Base-by-base conservation (phyloP, 1,140 invertebrate genomes). In the Leptinotarsa undecemlineata region DNA sequence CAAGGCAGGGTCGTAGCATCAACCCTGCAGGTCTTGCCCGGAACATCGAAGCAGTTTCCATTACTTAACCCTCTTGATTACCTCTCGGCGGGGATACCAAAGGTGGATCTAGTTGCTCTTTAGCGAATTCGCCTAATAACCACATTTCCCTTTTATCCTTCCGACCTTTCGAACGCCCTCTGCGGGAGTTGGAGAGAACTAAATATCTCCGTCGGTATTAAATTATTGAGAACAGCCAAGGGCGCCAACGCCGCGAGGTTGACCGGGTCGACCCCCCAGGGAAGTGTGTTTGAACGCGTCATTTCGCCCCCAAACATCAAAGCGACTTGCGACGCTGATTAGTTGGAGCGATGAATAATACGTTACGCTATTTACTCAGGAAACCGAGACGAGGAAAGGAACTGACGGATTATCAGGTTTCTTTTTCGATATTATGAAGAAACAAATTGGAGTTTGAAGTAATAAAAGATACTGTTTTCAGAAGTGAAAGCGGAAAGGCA, bases 101-200 rank as follows among this genome's bases (percentile, higher is more conserved):
- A 57, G 51, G 51, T 57, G 51, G 51, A 19, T 57, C 51, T 57
- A 57, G 51, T 19, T 57, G 51, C 13, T 57, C 51, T 57, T 57
- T 57, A 57, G 15, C 17, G 51, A 57, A 57, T 57, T 3, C n/a
- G 15, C 17, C 51, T 57, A 57, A 57, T 57, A 57, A 57, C 51
- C 17, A 57, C 51, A n/a, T 57, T 57, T n/a, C 51, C 51, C 51
- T 57, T 57, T 57, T 57, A 57, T 57, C 51, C 51, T 57, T 57
- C 51, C 51, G 51, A 57, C 51, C 51, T 15, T 57, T 57, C 51
- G 51, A 57, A 57, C 33, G 33, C n/a, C 51, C n/a, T 57, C 51
- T 19, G 6, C 51, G n/a, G 51, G 15, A 57, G 51, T 57, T 57
- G 51, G n/a, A n/a, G 51, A 3, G n/a, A 57, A 57, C 15, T 57